Conservation (phyloP, 1,140 invertebrate species). For the Nephila pilipes region DNA sequence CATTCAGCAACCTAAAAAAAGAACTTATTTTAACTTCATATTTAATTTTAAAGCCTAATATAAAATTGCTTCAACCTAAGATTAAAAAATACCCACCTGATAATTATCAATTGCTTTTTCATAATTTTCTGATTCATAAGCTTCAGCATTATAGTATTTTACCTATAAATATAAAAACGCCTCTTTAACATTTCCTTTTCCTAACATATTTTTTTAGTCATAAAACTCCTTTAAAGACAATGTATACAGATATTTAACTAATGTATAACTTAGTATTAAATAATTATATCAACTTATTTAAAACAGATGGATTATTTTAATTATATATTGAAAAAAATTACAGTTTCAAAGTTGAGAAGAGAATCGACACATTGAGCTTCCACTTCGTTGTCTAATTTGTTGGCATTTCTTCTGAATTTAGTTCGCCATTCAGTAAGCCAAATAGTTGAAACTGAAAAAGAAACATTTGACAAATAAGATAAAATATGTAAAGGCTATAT, state of each 20-base stretch:
- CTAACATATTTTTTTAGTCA: no score
- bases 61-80: neutral
- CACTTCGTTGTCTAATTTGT: slow-evolving; percentile 94
- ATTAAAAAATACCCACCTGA: slow-evolving; percentile 84
- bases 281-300: neutral
- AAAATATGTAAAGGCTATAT: neutral
- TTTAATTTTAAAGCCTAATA: no score
- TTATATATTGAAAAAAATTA: slow-evolving; percentile 77
- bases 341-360: slow-evolving; percentile 98
- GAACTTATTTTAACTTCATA: no score
- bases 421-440: slow-evolving; percentile 97
- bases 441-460: slow-evolving; percentile 86
- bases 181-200: no score
- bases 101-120: slow-evolving; percentile 89
- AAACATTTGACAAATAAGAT: neutral
- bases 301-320: neutral
- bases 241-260: no score
- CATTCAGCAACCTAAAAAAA: slow-evolving; percentile 90
- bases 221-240: slow-evolving; percentile 80
- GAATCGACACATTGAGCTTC: slow-evolving; percentile 96
- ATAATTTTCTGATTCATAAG: slow-evolving; percentile 93
- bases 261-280: no score
- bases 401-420: slow-evolving; percentile 95
- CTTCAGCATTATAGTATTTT: slow-evolving; percentile 97
- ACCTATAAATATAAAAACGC: slow-evolving; percentile 81